A percentile compares a stretch with the other conserved stretches of the same genome.
Conservation (phyloP, 2,797 vertebrate species). For the Dermochelys coriacea region DNA sequence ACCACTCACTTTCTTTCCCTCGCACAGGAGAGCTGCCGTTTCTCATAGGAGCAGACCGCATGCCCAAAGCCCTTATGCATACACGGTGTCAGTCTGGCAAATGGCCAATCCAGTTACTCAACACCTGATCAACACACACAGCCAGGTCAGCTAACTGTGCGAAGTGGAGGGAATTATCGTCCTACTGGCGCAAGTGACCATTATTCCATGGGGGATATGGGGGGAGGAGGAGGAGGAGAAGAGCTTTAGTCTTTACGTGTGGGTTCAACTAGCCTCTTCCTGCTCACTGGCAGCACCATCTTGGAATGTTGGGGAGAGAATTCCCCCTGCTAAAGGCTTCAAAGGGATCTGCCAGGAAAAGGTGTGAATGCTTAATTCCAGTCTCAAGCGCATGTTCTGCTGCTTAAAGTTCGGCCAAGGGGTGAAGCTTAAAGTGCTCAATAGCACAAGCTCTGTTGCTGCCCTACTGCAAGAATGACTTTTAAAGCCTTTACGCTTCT, state of each 20-base stretch:
- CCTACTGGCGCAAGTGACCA: background rate
- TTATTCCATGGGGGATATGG: background rate
- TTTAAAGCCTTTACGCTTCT: background rate
- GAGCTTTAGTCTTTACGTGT: background rate
- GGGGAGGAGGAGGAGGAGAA: too few relatives aligned
- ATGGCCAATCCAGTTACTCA: background rate
- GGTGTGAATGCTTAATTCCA: background rate
- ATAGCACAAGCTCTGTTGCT: background rate
- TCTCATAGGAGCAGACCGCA: accelerated
- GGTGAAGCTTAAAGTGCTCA: background rate
- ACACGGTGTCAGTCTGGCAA: background rate
- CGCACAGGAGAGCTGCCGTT: background rate
- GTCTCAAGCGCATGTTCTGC: background rate
- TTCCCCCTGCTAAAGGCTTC: background rate
- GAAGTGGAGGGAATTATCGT: background rate
- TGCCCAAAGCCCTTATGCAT: background rate
- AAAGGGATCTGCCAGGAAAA: background rate
- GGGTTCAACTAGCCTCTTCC: background rate
- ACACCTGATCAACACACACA: background rate
- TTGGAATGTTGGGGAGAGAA: background rate
- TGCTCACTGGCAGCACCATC: background rate
- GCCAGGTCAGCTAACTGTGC: background rate
- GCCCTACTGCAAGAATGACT: too few relatives aligned
- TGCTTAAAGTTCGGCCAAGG: background rate
- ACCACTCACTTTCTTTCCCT: background rate